These are phyloP conservation scores for Pedionomus torquatus DNA, from an alignment of 2,113 vertebrate species.

Conservation along the genomic window DNA sequence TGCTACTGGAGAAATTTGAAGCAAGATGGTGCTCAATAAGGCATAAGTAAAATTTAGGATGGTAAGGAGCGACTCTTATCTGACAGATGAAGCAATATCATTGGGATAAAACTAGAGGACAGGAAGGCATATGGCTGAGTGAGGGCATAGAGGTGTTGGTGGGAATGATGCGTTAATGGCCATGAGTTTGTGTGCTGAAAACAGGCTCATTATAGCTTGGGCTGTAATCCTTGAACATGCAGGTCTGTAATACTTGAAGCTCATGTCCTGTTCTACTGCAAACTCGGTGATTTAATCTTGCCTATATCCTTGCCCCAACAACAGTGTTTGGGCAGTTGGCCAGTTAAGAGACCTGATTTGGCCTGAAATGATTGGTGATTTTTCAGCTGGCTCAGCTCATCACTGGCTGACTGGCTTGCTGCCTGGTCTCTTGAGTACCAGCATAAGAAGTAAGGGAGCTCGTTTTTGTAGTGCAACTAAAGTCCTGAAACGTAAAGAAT, in stretches of 20 bases:
- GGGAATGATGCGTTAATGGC: background rate
- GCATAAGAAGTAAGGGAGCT: background rate
- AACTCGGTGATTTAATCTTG: background rate
- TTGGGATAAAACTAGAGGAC: background rate
- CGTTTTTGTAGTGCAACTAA: background rate
- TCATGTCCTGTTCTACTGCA: background rate
- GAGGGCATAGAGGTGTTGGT: background rate
- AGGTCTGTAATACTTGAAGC: background rate
- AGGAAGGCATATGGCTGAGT: background rate
- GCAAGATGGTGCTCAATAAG: background rate
- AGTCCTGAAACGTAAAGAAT: background rate
- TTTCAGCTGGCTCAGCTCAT: constrained; percentile 15
- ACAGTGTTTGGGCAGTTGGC: background rate
- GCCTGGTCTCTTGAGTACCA: background rate
- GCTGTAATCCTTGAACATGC: background rate
- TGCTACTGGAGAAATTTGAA: background rate
- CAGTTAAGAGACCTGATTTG: constrained; percentile 5
- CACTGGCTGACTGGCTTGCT: background rate
- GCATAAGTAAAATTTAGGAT: background rate
- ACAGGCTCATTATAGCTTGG: background rate
- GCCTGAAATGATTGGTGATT: constrained; percentile 5
- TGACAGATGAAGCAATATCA: background rate
- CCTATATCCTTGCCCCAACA: background rate
- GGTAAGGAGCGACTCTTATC: background rate
- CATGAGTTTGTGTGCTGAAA: background rate